Percentiles rank a stretch among this genome's conserved stretches.
Evolutionary conservation across 2,888 invertebrate species (phyloP).

Genomic region (Lasioglossum lativentre): DNA sequence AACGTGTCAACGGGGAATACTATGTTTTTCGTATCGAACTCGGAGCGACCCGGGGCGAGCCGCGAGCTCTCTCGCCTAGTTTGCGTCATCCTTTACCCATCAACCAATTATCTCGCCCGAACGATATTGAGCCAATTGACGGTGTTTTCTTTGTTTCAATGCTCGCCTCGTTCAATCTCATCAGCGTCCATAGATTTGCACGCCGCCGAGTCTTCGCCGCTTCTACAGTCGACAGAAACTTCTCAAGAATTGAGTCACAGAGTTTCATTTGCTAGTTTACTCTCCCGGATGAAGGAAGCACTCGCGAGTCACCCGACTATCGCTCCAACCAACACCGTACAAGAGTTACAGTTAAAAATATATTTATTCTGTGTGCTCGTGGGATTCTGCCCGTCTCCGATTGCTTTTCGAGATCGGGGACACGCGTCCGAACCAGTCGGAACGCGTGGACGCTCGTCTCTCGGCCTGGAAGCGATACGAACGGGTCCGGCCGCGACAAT

Average conservation of each 20-base stretch:
- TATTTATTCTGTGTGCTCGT: neutral
- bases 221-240: neutral
- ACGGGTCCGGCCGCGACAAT: slow-evolving; percentile 7
- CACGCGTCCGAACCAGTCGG: slow-evolving; percentile 51
- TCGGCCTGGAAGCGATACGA: slow-evolving; percentile 5
- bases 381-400: neutral
- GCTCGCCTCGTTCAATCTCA: neutral
- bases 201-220: neutral
- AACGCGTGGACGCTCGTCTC: neutral
- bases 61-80: neutral
- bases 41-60: neutral
- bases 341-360: slow-evolving; percentile 1
- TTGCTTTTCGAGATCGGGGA: neutral
- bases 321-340: neutral
- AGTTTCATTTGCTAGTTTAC: neutral
- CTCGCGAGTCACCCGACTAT: neutral
- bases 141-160: neutral
- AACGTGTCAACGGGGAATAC: slow-evolving; percentile 5
- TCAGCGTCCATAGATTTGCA: neutral
- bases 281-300: neutral
- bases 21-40: neutral
- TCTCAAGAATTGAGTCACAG: neutral
- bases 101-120: neutral
- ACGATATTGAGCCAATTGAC: slow-evolving; percentile 14
- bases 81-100: neutral